Conservation (phyloP, 92 coral and sea anemone species). For the Virgularia gustaviana region DNA sequence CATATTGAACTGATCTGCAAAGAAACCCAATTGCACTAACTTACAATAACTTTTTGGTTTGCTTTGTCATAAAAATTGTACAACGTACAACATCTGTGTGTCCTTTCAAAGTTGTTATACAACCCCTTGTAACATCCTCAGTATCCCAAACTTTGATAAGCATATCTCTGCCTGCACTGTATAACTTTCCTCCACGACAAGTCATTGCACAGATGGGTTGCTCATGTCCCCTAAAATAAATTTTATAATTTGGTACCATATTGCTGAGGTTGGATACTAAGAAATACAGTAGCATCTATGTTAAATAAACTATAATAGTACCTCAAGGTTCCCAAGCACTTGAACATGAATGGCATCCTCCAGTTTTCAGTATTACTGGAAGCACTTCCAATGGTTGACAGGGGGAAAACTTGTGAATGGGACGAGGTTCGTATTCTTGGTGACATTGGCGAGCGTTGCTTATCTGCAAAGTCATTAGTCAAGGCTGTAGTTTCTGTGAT, state of each 20-base stretch:
- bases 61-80: not conserved
- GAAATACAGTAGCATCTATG: not conserved
- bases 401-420: slow-evolving; percentile 39
- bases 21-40: not conserved
- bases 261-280: not conserved
- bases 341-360: slow-evolving; percentile 90
- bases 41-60: not conserved
- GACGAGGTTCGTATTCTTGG: slow-evolving; percentile 59
- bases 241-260: not conserved
- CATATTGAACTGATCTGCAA: slow-evolving; percentile 86
- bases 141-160: slow-evolving; percentile 97
- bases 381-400: slow-evolving; percentile 49
- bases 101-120: slow-evolving; percentile 84
- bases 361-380: slow-evolving; percentile 71
- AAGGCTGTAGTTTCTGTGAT: slow-evolving; percentile 78
- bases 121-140: slow-evolving; percentile 93
- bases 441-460: slow-evolving; percentile 62
- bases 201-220: slow-evolving; percentile 84
- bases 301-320: slow-evolving; percentile 14
- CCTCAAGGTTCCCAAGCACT: slow-evolving; percentile 97
- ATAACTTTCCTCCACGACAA: slow-evolving; percentile 80
- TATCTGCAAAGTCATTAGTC: slow-evolving; percentile 65
- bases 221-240: slow-evolving; percentile 72
- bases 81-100: slow-evolving; percentile 78
- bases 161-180: slow-evolving; percentile 86